These are phyloP conservation scores for Drosophila gunungcola DNA, from an alignment of 1,140 invertebrate genomes.

Conservation along the genomic window DNA sequence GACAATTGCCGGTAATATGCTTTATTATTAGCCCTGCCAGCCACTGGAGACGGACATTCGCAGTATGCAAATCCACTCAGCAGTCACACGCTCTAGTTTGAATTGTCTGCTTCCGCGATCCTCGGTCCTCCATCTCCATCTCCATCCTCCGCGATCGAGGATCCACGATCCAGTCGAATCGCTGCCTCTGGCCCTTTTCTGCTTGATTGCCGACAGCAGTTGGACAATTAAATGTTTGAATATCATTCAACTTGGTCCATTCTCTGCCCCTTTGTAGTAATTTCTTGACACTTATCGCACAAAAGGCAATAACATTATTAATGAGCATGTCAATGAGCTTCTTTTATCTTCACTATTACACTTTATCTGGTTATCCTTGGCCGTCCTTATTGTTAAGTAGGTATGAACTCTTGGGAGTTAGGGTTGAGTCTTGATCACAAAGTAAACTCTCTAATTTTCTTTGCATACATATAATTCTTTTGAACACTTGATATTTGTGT, in stretches of 20 bases:
- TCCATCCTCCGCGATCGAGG: conserved; percentile 29
- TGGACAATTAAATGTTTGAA: conserved; percentile 80
- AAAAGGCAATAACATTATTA: conserved; percentile 84
- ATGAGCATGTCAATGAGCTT: conserved; percentile 82
- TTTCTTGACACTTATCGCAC: conserved; percentile 83
- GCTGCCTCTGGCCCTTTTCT: conserved; percentile 55
- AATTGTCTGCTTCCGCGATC: conserved; percentile 70
- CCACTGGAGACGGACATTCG: conserved; percentile 56
- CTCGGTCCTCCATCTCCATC: conserved; percentile 5
- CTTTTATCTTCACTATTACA: conserved; percentile 59
- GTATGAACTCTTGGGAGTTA: conserved; percentile 24
- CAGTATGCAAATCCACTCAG: conserved; percentile 79
- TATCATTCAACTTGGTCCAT: conserved; percentile 50
- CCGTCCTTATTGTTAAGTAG: conserved; percentile 32
- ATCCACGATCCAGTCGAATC: conserved; percentile 24
- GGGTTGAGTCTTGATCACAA: conserved; percentile 22
- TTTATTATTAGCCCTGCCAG: conserved; percentile 79
- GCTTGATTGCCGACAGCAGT: conserved; percentile 76
- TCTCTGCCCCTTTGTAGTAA: conserved; percentile 68
- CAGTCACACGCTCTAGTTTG: conserved; percentile 83
- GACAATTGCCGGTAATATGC: conserved; percentile 81
- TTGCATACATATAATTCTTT: not conserved
- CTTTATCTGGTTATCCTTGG: conserved; percentile 42
- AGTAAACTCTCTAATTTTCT: conserved; percentile 6
- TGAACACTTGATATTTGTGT: not conserved